phyloP scores from a whole-genome alignment of 2,797 vertebrate species.

The Hoplostethus atlanticus region DNA sequence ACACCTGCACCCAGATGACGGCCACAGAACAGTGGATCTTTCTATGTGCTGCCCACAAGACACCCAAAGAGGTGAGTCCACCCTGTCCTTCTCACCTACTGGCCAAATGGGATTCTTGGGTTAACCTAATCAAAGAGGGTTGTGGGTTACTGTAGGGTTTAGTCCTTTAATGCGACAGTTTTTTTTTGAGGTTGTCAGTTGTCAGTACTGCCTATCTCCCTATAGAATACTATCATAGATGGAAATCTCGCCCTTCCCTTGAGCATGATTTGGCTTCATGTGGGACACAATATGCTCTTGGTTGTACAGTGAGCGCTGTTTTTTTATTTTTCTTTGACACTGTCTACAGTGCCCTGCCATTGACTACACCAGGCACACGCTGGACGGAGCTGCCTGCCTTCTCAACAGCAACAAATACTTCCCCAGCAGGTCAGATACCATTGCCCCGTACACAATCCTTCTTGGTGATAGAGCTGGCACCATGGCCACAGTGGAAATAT shows the following conservation, averaged over 20 bases:
- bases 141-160: too few relatives aligned
- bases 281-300: not conserved
- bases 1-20: constrained; percentile 99
- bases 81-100: not conserved
- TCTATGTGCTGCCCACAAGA: constrained; percentile 99
- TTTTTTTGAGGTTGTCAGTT: too few relatives aligned
- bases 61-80: constrained; percentile 94
- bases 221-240: too few relatives aligned
- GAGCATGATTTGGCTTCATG: not conserved
- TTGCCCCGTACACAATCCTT: too few relatives aligned
- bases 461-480: constrained; percentile 1
- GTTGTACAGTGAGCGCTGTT: not conserved
- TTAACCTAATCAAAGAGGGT: not conserved
- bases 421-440: constrained; percentile 92
- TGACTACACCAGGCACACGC: constrained; percentile 98
- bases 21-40: constrained; percentile 99
- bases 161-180: too few relatives aligned
- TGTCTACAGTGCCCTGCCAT: constrained; percentile 94
- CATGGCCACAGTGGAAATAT: not conserved
- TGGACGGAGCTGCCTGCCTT: constrained; percentile 98
- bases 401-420: constrained; percentile 99
- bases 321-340: constrained; percentile 10
- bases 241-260: too few relatives aligned
- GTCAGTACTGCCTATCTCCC: too few relatives aligned
- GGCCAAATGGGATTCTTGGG: not conserved